A percentile compares a stretch with the other conserved stretches of the same genome.
phyloP scores from a whole-genome alignment of 1,140 invertebrate species.

The Pseudobourletiella spinata region DNA sequence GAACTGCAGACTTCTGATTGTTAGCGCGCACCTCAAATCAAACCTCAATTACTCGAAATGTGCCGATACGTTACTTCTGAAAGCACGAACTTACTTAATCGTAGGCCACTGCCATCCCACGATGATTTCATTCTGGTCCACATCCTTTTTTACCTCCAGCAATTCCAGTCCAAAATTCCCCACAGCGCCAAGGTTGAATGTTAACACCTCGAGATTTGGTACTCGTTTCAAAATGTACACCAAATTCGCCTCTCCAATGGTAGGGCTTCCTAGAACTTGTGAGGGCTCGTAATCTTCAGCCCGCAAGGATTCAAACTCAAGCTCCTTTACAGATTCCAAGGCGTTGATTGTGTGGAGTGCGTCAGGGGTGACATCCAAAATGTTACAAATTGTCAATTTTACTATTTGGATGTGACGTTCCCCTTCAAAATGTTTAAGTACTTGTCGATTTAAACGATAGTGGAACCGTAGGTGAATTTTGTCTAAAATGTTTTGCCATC shows the following conservation, averaged over 20 bases:
- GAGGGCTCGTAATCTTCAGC: neutral
- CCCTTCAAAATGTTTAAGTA: neutral
- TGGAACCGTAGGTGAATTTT: too few species aligned
- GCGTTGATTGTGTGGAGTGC: neutral
- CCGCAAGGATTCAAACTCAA: neutral
- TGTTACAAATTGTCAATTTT: neutral
- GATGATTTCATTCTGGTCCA: neutral
- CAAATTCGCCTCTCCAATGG: neutral
- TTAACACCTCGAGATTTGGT: neutral
- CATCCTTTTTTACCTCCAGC: neutral
- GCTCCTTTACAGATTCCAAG: neutral
- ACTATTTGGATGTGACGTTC: neutral
- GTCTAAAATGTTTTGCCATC: neutral
- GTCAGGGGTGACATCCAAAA: neutral
- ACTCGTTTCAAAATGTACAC: neutral
- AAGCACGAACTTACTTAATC: neutral
- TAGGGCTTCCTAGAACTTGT: neutral
- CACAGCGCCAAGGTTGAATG: neutral
- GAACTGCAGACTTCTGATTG: too few species aligned
- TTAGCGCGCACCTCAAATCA: too few species aligned
- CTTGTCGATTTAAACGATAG: too few species aligned
- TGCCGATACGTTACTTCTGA: too few species aligned
- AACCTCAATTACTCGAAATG: too few species aligned
- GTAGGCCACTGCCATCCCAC: neutral
- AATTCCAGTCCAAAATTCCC: neutral